Conservation (phyloP, 2,888 invertebrate species). For the Pandemis corylana region DNA sequence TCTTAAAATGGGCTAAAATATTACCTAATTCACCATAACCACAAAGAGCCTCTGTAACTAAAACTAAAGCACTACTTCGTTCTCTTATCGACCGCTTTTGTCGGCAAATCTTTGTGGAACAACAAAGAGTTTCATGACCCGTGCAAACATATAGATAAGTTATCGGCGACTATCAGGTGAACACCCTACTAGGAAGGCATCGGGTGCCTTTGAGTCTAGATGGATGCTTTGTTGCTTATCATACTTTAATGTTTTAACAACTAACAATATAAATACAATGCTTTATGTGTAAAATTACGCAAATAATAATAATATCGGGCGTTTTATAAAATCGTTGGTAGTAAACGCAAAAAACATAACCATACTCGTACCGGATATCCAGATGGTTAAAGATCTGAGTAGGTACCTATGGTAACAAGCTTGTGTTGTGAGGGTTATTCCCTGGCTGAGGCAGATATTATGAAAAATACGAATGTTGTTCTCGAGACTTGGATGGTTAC, state of each 20-base stretch:
- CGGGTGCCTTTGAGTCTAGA: slow-evolving; percentile 22
- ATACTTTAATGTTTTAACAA: not conserved
- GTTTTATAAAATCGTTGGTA: too few species aligned
- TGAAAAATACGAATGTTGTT: too few species aligned
- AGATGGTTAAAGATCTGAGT: too few species aligned
- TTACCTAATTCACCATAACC: not conserved
- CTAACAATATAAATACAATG: not conserved
- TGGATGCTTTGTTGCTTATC: not conserved
- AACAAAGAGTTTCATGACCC: slow-evolving; percentile 47
- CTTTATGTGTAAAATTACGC: not conserved
- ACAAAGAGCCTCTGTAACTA: not conserved
- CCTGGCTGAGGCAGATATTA: too few species aligned
- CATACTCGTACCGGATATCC: too few species aligned
- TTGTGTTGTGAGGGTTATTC: too few species aligned
- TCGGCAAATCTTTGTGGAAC: slow-evolving; percentile 57
- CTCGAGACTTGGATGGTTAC: too few species aligned
- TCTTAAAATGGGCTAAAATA: not conserved
- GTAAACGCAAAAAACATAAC: too few species aligned
- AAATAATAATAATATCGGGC: not conserved
- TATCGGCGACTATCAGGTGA: slow-evolving; percentile 47
- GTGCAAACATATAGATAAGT: slow-evolving; percentile 56
- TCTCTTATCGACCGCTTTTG: slow-evolving; percentile 43
- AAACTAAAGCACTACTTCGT: slow-evolving; percentile 10
- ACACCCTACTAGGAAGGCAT: slow-evolving; percentile 35
- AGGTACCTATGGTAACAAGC: too few species aligned